These are phyloP conservation scores for Drosophila sucinea DNA, from an alignment of 1,140 invertebrate species.

Conservation along the genomic window DNA sequence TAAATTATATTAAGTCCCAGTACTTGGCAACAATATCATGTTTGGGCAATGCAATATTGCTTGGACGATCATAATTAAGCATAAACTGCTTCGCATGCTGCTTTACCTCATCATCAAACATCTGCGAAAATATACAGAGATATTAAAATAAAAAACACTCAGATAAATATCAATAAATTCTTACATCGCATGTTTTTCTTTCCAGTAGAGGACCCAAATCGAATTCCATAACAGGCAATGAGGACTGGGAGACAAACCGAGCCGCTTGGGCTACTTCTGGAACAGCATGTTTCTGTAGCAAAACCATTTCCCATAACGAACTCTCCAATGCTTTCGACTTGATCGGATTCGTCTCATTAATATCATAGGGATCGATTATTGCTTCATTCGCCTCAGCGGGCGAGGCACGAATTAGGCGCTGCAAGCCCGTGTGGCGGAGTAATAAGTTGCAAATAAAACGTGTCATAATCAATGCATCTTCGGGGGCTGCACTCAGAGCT, in stretches of 20 bases:
- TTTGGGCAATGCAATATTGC: constrained; percentile 49
- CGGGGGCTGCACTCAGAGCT: constrained; percentile 90
- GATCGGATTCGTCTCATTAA: constrained; percentile 90
- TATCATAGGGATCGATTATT: constrained; percentile 90
- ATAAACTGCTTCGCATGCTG: constrained; percentile 86
- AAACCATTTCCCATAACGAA: constrained; percentile 95
- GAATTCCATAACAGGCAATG: constrained; percentile 87
- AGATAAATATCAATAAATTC: constrained; percentile 31
- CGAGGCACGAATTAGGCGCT: constrained; percentile 88
- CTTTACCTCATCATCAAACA: constrained; percentile 87
- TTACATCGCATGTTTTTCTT: constrained; percentile 85
- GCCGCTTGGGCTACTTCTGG: constrained; percentile 88
- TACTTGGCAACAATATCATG: constrained; percentile 56
- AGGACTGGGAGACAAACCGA: constrained; percentile 86
- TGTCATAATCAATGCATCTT: constrained; percentile 91
- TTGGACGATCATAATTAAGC: constrained; percentile 86
- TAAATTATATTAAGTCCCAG: constrained; percentile 50
- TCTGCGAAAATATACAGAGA: constrained; percentile 66
- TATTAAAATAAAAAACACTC: constrained; percentile 40
- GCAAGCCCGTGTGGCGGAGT: constrained; percentile 92
- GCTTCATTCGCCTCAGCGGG: constrained; percentile 81
- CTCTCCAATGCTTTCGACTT: constrained; percentile 92
- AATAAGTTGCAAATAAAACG: constrained; percentile 94
- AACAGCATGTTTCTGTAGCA: constrained; percentile 90
- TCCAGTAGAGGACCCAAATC: constrained; percentile 87